Evolutionary conservation across 92 coral and sea anemone genomes (phyloP), one percentile per base, ranked within the genome.

Genomic region (Meandrina meandrites): DNA sequence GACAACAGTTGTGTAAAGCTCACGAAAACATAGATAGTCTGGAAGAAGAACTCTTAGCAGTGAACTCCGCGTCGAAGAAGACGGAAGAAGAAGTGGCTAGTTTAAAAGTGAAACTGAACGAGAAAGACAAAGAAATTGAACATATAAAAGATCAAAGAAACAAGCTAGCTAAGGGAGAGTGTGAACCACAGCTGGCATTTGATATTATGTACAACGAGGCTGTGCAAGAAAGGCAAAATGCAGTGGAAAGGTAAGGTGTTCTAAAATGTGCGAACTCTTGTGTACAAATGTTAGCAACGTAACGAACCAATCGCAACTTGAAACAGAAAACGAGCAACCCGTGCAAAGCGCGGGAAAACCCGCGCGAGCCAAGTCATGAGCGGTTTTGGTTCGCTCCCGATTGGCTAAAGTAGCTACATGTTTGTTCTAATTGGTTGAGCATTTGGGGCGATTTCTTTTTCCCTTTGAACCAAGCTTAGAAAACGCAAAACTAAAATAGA

Each of bases 151-250:
- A 94, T 50, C 91, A 93, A 51, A 80, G 94, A 51, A 89, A 90
- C 58, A 75, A 78, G 17, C 70, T 94, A 10, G 97, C 93, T 5
- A 81, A 81, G 50, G 92, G 86, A 18, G 93, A 93, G 50, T 90
- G 90, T 57, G 92, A 89, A 36, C 87, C 91, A 2, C 90, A 94
- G 68, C 54, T 89, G 58, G 98, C 93, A 4, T 53, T 81, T 24
- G 96, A 94, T 60, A 84, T 86, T 60, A 89, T 94, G 27, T 94
- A 91, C 87, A 76, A 86, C 19, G 94, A 94, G 51, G 94, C 93
- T 12, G 85, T 90, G 22, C 84, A 88, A 14, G 98, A 94, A 51
- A 92, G 91, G 51, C 92, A 91, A 82, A 91, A 87, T 17, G 98
- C 98, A 6, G 16, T 84, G 30, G 90, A 90, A 82, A 94, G 98